Evolutionary conservation across 2,888 invertebrate species (phyloP).

Genomic region (Physocephala rufipes): DNA sequence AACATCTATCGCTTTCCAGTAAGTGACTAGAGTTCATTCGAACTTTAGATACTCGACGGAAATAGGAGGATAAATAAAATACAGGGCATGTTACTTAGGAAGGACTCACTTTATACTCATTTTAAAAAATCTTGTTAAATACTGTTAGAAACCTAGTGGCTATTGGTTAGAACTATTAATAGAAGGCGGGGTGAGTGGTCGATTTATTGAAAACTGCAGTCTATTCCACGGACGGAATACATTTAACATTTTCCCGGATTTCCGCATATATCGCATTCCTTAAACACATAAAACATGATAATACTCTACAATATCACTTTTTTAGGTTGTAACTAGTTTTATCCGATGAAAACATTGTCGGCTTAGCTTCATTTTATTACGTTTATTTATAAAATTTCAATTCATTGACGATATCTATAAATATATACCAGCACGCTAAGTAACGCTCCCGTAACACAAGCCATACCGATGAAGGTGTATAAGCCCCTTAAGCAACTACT

Average conservation of each 20-base stretch:
- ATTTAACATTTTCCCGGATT: too few species aligned
- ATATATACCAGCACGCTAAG: background rate
- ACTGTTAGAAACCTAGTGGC: too few species aligned
- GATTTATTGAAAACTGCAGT: too few species aligned
- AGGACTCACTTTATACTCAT: background rate
- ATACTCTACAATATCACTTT: too few species aligned
- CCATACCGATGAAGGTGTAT: background rate
- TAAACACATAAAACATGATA: too few species aligned
- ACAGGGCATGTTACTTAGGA: background rate
- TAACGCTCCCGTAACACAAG: constrained; percentile 2
- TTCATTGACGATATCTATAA: constrained; percentile 14
- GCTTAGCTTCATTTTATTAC: background rate
- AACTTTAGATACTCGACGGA: background rate
- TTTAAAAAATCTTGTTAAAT: background rate
- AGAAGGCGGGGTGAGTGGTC: too few species aligned
- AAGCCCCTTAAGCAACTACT: background rate
- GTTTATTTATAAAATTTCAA: constrained; percentile 3
- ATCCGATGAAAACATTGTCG: too few species aligned
- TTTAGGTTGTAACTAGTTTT: too few species aligned
- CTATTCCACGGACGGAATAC: too few species aligned
- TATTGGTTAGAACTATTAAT: too few species aligned
- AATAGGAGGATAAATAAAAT: constrained; percentile 6
- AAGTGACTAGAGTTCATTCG: background rate
- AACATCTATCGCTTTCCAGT: background rate
- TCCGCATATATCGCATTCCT: too few species aligned